Percentiles rank a stretch among this genome's conserved stretches.
Conservation (phyloP, 1,140 invertebrate species). For the Thaumatotibia leucotreta region DNA sequence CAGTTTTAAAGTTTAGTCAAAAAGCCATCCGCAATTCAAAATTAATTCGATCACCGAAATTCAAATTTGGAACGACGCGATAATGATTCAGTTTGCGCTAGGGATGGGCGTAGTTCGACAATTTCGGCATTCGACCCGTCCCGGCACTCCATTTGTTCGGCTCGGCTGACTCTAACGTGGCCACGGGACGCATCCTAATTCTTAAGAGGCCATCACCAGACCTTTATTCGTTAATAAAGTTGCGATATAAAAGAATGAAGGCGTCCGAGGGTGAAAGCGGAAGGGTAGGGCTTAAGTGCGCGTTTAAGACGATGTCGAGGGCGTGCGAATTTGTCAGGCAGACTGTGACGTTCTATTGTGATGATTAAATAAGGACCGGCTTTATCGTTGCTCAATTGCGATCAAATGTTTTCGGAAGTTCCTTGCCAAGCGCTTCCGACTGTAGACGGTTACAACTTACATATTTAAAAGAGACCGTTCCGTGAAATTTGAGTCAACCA, state of each 20-base stretch:
- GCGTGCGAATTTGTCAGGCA: slow-evolving; percentile 72
- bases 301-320: slow-evolving; percentile 69
- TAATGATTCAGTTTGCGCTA: slow-evolving; percentile 50
- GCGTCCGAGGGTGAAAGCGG: slow-evolving; percentile 67
- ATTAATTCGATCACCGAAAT: slow-evolving; percentile 24
- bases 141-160: slow-evolving; percentile 68
- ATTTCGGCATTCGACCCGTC: slow-evolving; percentile 16
- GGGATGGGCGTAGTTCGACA: slow-evolving; percentile 31
- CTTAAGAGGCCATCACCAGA: slow-evolving; percentile 73
- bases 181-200: slow-evolving; percentile 70
- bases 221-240: slow-evolving; percentile 76
- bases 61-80: slow-evolving; percentile 51
- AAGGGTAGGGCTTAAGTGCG: slow-evolving; percentile 71
- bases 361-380: slow-evolving; percentile 69
- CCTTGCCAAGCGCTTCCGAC: background rate
- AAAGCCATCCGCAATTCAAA: background rate
- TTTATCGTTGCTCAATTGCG: slow-evolving; percentile 25
- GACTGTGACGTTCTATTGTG: slow-evolving; percentile 55
- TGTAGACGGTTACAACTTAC: background rate
- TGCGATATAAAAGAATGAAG: slow-evolving; percentile 74
- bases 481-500: no score
- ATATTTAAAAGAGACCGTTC: no score
- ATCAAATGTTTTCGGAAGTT: slow-evolving; percentile 19
- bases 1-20: background rate
- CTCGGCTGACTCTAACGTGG: slow-evolving; percentile 44